Percentiles rank a stretch among this genome's conserved stretches.
These are phyloP conservation scores for Thera obeliscata DNA, from an alignment of 2,888 invertebrate species.

Conservation along the genomic window DNA sequence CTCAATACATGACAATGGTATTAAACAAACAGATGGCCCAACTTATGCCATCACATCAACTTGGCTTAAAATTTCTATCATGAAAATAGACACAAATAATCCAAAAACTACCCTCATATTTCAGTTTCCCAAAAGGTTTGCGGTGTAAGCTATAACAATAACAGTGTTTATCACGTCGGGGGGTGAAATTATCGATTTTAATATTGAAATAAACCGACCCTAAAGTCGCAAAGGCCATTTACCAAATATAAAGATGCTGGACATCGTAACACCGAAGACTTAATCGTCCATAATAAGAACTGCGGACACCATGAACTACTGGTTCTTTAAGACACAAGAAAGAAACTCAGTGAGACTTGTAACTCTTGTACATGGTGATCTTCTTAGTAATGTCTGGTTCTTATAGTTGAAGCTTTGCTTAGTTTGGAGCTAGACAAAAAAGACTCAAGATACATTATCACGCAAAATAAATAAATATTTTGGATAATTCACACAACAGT, in stretches of 20 bases:
- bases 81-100: constrained; percentile 1
- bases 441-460: too few relatives aligned
- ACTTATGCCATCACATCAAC: too few relatives aligned
- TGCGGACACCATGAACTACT: constrained; percentile 1
- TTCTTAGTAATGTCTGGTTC: too few relatives aligned
- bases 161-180: constrained; percentile 37
- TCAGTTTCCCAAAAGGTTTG: constrained; percentile 34
- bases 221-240: constrained; percentile 47
- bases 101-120: constrained; percentile 5
- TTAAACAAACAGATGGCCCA: too few relatives aligned
- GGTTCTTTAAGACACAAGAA: constrained; percentile 10
- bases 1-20: too few relatives aligned
- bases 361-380: too few relatives aligned
- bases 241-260: constrained; percentile 49
- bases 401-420: too few relatives aligned
- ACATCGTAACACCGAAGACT: constrained; percentile 41
- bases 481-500: too few relatives aligned
- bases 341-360: too few relatives aligned
- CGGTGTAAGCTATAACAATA: constrained; percentile 38
- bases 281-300: constrained; percentile 40
- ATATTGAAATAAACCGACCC: constrained; percentile 47
- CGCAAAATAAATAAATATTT: too few relatives aligned
- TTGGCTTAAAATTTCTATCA: not conserved
- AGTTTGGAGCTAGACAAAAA: too few relatives aligned
- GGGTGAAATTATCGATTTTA: constrained; percentile 51